Conservation (phyloP, 2,113 vertebrate genomes). For the Acinonyx jubatus region DNA sequence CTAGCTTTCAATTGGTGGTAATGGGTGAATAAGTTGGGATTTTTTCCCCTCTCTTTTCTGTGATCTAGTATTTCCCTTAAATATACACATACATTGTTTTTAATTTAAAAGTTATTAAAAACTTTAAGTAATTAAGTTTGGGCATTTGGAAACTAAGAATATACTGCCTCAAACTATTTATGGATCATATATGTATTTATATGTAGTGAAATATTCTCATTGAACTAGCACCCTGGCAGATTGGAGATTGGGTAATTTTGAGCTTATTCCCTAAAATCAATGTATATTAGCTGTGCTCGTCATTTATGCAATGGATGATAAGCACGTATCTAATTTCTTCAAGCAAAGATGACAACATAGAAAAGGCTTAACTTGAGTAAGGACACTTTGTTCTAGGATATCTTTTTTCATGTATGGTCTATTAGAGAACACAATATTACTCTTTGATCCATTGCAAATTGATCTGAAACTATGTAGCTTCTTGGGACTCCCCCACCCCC, state of each 20-base stretch:
- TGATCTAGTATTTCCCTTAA: slow-evolving; percentile 32
- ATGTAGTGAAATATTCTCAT: background rate
- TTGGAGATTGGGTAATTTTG: background rate
- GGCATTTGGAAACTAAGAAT: slow-evolving; percentile 1
- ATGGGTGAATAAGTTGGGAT: background rate
- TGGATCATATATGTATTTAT: background rate
- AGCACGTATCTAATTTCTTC: slow-evolving; percentile 64
- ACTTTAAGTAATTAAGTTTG: too few relatives aligned
- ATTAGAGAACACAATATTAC: slow-evolving; percentile 23
- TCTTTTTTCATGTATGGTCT: slow-evolving; percentile 56
- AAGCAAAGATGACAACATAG: background rate
- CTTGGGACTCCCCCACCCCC: slow-evolving; percentile 10
- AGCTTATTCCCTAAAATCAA: slow-evolving; percentile 47
- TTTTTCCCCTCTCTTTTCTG: background rate
- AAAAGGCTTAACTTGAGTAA: background rate
- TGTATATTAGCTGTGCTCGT: slow-evolving; percentile 15
- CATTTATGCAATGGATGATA: slow-evolving; percentile 26
- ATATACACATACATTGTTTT: background rate
- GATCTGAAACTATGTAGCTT: slow-evolving; percentile 51
- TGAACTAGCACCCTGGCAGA: background rate
- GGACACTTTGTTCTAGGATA: background rate
- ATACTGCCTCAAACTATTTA: background rate
- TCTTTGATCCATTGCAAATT: slow-evolving; percentile 54
- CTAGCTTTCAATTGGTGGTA: slow-evolving; percentile 22
- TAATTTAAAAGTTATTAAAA: slow-evolving; percentile 10